Evolutionary conservation across 2,113 vertebrate genomes (phyloP).

Genomic region (Oreocharis arfaki): DNA sequence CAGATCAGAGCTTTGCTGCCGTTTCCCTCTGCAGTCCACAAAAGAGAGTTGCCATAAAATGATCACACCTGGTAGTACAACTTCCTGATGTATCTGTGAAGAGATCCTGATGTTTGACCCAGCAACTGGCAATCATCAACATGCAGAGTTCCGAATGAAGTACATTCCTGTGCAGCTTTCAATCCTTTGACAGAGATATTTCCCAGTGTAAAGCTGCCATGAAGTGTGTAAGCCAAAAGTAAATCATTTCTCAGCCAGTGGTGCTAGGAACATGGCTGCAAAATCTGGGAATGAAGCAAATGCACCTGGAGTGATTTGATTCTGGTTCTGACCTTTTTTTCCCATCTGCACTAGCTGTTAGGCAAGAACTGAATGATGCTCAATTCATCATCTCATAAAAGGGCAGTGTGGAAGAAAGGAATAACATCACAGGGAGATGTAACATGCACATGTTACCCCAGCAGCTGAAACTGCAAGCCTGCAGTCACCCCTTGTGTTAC

Average conservation of each 20-base stretch:
- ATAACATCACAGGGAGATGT: not conserved
- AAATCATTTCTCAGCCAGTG: not conserved
- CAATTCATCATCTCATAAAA: not conserved
- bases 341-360: not conserved
- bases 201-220: not conserved
- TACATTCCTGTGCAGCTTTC: not conserved
- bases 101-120: not conserved
- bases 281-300: not conserved
- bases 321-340: not conserved
- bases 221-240: not conserved
- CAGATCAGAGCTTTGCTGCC: not conserved
- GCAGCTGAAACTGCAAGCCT: not conserved
- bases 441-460: rapidly evolving
- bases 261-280: not conserved
- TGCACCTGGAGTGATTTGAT: not conserved
- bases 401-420: not conserved
- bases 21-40: not conserved
- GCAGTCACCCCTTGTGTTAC: not conserved
- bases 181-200: not conserved
- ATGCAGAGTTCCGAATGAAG: not conserved
- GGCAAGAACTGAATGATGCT: not conserved
- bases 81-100: not conserved
- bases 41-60: not conserved
- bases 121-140: slow-evolving; percentile 16
- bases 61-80: not conserved